These are phyloP conservation scores for Copidosoma floridanum DNA, from an alignment of 1,140 invertebrate species.

Conservation along the genomic window DNA sequence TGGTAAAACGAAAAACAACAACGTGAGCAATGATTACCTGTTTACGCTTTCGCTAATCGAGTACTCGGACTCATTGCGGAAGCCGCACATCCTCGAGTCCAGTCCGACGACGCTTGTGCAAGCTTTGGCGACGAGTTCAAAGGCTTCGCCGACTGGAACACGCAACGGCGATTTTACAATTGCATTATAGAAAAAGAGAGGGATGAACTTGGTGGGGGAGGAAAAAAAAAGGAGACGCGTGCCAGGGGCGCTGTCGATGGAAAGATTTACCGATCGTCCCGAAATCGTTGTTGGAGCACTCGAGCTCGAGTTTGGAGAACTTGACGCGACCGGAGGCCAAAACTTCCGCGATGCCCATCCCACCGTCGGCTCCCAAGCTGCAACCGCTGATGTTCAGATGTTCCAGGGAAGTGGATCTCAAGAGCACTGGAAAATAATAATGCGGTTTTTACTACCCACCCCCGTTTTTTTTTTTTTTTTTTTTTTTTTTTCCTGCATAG, in stretches of 20 bases:
- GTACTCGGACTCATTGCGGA: conserved; percentile 40
- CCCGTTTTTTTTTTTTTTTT: too few relatives aligned
- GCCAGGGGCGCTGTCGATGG: not conserved
- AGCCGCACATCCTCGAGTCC: conserved; percentile 48
- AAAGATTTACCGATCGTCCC: conserved; percentile 38
- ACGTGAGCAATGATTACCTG: too few relatives aligned
- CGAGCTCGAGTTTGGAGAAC: conserved; percentile 31
- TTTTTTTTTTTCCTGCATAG: too few relatives aligned
- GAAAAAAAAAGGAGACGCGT: not conserved
- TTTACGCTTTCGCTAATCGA: conserved; percentile 36
- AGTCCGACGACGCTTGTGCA: conserved; percentile 36
- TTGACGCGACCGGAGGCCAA: conserved; percentile 33
- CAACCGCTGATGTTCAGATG: conserved; percentile 46
- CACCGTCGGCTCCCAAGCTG: conserved; percentile 33
- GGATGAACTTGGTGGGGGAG: too few relatives aligned
- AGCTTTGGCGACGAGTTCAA: conserved; percentile 35
- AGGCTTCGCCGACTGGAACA: conserved; percentile 42
- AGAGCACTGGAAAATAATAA: conserved; percentile 34
- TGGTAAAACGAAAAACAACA: too few relatives aligned
- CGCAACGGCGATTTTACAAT: not conserved
- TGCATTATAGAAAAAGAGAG: not conserved
- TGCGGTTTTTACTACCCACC: too few relatives aligned
- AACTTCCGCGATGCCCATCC: conserved; percentile 38
- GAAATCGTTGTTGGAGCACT: conserved; percentile 46
- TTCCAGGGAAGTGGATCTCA: conserved; percentile 36